Evolutionary conservation across 2,797 vertebrate species (phyloP).

Genomic region (Xenops minutus): DNA sequence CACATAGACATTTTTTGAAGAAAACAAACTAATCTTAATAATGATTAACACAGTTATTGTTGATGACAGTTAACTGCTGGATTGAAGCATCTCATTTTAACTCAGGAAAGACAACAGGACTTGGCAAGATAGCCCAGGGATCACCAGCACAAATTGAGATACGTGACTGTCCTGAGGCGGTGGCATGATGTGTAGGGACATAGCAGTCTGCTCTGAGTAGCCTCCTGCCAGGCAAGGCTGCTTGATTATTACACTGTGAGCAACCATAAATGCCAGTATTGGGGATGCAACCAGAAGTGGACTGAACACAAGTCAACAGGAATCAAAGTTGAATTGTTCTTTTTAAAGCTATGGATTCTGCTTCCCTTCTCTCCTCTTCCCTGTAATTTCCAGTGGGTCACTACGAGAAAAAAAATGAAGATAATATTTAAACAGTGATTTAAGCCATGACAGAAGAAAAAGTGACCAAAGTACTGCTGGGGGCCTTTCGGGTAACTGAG

Average conservation of each 20-base stretch:
- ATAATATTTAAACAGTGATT: not conserved
- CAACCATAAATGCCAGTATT: not conserved
- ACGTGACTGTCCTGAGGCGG: fast-evolving
- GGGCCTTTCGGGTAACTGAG: not conserved
- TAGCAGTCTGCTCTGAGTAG: not conserved
- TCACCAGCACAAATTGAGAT: not conserved
- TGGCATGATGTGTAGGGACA: not conserved
- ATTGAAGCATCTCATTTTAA: not conserved
- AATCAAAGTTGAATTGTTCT: not conserved
- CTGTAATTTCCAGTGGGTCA: not conserved
- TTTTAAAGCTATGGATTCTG: not conserved
- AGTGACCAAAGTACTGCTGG: not conserved
- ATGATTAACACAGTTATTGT: not conserved
- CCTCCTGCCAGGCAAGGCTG: not conserved
- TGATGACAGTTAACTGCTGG: not conserved
- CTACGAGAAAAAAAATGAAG: not conserved
- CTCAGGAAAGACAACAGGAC: not conserved
- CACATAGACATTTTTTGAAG: not conserved
- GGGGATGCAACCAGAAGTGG: not conserved
- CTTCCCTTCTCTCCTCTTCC: not conserved
- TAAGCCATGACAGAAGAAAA: not conserved
- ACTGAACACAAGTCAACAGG: not conserved
- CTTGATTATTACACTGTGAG: not conserved
- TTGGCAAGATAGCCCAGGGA: not conserved
- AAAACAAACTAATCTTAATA: not conserved